Base-by-base conservation (phyloP, 2,113 vertebrate genomes). In the Oryzias curvinotus region DNA sequence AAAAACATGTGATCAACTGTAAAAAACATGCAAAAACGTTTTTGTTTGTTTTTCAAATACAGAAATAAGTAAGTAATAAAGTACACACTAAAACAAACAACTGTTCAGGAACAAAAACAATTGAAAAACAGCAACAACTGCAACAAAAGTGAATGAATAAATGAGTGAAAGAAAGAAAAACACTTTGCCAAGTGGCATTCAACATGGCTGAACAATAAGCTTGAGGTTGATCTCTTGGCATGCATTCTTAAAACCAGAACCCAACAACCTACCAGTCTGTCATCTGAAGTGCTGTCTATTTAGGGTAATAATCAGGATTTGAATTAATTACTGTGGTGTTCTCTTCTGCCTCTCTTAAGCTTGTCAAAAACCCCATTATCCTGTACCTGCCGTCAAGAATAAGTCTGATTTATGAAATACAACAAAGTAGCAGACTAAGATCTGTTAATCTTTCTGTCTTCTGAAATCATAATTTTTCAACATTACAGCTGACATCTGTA, bases 261-360 rank as follows among this genome's bases (percentile, higher is more conserved):
- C 26, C 30, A 36, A 36, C 30, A 36, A 36, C 36, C 8, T 65
- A 52, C 25, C 21, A 53, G 47, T 57, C 59, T n/a, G 56, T 72
- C 50, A 52, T 67, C 55, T 59, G 42, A 54, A 25, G 50, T 53
- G 53, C 16, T 67, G 46, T 18, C 14, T 78, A 46, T 55, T 36
- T 44, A 62, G 50, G 57, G 70, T 57, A 78, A 84, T 75, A 68
- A 78, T 86, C 65, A 59, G 41, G 50, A 57, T 65, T 53, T 30
- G 28, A 30, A 36, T 36, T 73, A 75, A 83, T 74, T 62, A 79
- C 52, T 54, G 63, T 18, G 21, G 65, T 65, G 77, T 68, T 57
- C 48, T 45, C n/a, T 46, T 50, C 23, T 52, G 43, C 46, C 36
- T 36, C 36, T 36, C 36, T 36, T 36, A 12, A 36, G 36, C 36